Base-by-base conservation (phyloP, 2,797 vertebrate species). In the Notolepis coatsorum region DNA sequence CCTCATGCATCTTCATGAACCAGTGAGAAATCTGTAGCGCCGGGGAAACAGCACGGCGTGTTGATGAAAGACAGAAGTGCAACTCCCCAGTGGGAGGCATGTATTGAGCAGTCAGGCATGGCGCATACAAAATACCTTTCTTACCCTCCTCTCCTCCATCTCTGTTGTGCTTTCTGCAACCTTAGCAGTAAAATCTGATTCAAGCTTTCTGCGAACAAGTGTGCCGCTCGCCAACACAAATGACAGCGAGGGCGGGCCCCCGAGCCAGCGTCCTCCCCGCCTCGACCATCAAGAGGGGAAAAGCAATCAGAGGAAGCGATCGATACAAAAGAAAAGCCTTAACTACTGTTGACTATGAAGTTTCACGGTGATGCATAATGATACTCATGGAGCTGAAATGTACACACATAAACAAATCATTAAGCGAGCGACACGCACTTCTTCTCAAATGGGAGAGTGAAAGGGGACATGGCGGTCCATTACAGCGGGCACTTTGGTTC, bases 131-230 rank as follows among this genome's bases (percentile, higher is more conserved):
- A n/a, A 72, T 77, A 55, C 75, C 67, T 63, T 80, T 73, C 73
- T 76, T 59, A 13, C 27, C 37, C 46, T 59, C 69, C 60, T 60
- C 62, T 54, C n/a, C 77, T 75, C 60, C 59, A 77, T 85, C 76
- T 84, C 81, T 53, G 76, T 81, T 77, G 77, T 81, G 75, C 84
- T 85, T 92, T 89, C 84, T 91, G 89, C 91, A 87, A 79, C 82
- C 79, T 87, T 88, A 88, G 91, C 90, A 92, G 87, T 91, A 90
- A 91, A 86, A 83, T 88, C 82, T 87, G 89, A 91, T 91, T 90
- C 89, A 87, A 90, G 86, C 88, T 88, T 87, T 90, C 83, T 82
- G 84, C 82, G 87, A 91, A 87, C 85, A 82, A 86, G 80, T 76
- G 66, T 33, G 27, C 69, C 8, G 73, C 81, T 85, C 86, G 88